Base-by-base conservation (phyloP, 2,888 invertebrate genomes). In the Nomada lathburiana region DNA sequence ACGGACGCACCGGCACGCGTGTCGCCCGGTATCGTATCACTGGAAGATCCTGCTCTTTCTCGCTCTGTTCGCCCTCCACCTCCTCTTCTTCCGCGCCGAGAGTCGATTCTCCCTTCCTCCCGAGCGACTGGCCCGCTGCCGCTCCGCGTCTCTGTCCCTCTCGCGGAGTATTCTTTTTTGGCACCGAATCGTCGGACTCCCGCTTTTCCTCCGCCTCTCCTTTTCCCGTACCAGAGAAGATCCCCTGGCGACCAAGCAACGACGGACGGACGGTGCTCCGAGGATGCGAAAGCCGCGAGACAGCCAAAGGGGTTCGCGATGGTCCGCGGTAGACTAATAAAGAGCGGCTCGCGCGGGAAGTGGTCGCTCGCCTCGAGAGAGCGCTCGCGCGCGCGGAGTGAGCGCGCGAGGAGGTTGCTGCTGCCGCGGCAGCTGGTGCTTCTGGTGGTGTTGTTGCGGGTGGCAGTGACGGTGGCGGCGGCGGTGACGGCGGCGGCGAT, bases 321-420 rank as follows among this genome's bases (percentile, higher is more conserved):
- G 92, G 92, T 91, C 91, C 92, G 92, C 92, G 92, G 91, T 91
- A 91, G 93, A 93, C 92, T 93, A 92, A 93, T 93, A 92, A 93
- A 92, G 93, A 92, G 92, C 89, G 90, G 91, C 91, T 90, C 90
- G 92, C 92, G 92, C 91, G 92, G 92, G 89, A 92, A 92, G 90
- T 89, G 89, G 90, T 89, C 89, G 90, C 85, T 79, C 76, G 84
- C 76, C 82, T 76, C 78, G 86, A 80, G 86, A 80, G 84, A 72
- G 83, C 80, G 87, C 87, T 80, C 80, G 76, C 78, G 84, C 79
- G 74, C 77, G 76, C 55, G n/a, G 68, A 20, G 71, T 60, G 71
- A 65, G 67, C 76, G 74, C 73, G 57, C 57, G 57, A 57, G 57
- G 74, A 72, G 76, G 83, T 71, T 71, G 81, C 67, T 67, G 86